These are phyloP conservation scores for Platerodrilus igneus DNA, from an alignment of 2,888 invertebrate genomes.

Conservation along the genomic window DNA sequence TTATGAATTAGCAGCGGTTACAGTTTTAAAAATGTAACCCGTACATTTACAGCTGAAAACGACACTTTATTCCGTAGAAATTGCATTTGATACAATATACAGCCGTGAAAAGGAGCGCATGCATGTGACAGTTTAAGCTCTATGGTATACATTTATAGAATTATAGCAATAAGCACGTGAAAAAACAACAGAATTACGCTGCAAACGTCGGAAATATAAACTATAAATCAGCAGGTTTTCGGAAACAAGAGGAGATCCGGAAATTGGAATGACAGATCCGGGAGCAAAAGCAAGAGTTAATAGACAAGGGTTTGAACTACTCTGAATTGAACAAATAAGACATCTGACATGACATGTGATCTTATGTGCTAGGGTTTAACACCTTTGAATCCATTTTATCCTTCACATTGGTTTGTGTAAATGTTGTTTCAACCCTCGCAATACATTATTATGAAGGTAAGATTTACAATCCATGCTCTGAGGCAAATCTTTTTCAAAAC, in stretches of 20 bases:
- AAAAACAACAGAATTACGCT: constrained; percentile 26
- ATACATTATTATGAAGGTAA: too few species aligned
- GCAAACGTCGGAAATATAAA: constrained; percentile 27
- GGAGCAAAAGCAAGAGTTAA: constrained; percentile 39
- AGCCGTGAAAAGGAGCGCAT: constrained; percentile 7
- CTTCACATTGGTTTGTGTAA: too few species aligned
- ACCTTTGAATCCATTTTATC: constrained; percentile 10
- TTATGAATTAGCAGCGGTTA: constrained; percentile 11
- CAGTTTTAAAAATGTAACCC: too few species aligned
- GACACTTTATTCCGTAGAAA: constrained; percentile 4
- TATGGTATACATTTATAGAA: constrained; percentile 8
- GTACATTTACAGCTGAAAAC: constrained; percentile 1
- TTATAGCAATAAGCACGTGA: constrained; percentile 15
- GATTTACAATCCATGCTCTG: too few species aligned
- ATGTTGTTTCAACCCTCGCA: too few species aligned
- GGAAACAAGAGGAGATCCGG: constrained; percentile 28
- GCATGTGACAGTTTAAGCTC: constrained; percentile 13
- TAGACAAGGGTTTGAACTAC: constrained; percentile 37
- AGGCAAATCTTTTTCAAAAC: too few species aligned
- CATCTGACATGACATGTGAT: constrained; percentile 34
- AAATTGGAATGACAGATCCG: constrained; percentile 28
- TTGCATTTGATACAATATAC: constrained; percentile 6
- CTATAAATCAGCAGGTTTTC: constrained; percentile 24
- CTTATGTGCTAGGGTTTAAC: constrained; percentile 22
- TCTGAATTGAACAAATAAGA: constrained; percentile 38